Conservation (phyloP, 2,797 vertebrate genomes). For the Pangasius sanitwongsei region DNA sequence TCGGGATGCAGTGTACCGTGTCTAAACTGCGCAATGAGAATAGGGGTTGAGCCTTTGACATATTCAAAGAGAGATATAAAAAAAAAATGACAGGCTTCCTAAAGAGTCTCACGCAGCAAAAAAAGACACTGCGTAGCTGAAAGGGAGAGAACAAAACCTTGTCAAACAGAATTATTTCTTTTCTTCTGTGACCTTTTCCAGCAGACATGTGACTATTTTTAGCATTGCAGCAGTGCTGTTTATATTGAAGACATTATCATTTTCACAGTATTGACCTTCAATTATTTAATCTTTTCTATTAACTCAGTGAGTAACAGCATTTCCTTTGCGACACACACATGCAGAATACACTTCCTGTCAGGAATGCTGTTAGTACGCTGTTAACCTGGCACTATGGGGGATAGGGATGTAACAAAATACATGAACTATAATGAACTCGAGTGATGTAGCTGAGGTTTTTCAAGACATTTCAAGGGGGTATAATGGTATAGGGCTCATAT, state of each 20-base stretch:
- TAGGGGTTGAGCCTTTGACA: not conserved
- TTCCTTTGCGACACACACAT: not conserved
- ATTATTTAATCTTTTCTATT: not conserved
- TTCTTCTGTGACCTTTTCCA: conserved; percentile 30
- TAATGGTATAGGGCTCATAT: not conserved
- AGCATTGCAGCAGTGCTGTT: not conserved
- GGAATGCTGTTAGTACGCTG: too few relatives aligned
- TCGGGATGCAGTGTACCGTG: not conserved
- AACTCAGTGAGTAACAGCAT: not conserved
- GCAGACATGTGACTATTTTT: not conserved
- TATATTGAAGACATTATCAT: not conserved
- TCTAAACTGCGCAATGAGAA: not conserved
- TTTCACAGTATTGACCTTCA: not conserved
- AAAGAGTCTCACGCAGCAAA: not conserved
- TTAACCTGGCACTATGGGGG: not conserved
- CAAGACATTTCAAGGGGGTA: not conserved
- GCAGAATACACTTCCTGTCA: not conserved
- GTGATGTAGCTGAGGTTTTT: not conserved
- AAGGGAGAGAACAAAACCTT: conserved; percentile 12
- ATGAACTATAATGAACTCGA: not conserved
- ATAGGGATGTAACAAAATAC: not conserved
- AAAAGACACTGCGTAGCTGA: conserved; percentile 3
- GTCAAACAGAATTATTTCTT: conserved; percentile 17
- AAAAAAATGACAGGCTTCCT: not conserved
- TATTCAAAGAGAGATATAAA: not conserved